Evolutionary conservation across 2,888 invertebrate genomes (phyloP).

Genomic region (Dascillus cervinus): DNA sequence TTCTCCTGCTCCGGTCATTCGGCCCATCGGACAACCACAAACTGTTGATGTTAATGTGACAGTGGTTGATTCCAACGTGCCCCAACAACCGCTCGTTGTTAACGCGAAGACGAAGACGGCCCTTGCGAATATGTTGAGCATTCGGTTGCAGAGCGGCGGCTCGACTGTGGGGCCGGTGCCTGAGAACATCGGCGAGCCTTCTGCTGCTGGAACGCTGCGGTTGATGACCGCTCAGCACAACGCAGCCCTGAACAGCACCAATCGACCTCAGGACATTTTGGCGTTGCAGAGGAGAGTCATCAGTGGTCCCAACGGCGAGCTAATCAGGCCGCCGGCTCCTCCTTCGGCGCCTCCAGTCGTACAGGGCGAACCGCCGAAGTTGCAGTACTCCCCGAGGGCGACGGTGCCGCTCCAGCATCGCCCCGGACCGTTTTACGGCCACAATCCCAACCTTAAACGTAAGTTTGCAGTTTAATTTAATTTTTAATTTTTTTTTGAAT

Average conservation of each 20-base stretch:
- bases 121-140: constrained; percentile 88
- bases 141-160: constrained; percentile 57
- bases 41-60: constrained; percentile 16
- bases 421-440: constrained; percentile 75
- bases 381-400: constrained; percentile 33
- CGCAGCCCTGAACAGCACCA: constrained; percentile 48
- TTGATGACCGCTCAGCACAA: constrained; percentile 81
- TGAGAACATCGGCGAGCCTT: constrained; percentile 43
- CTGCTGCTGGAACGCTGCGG: constrained; percentile 62
- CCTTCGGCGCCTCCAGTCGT: constrained; percentile 45
- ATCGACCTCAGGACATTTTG: constrained; percentile 46
- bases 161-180: constrained; percentile 37
- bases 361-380: constrained; percentile 31
- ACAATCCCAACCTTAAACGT: constrained; percentile 81
- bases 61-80: constrained; percentile 16
- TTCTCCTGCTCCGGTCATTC: constrained; percentile 7
- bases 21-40: constrained; percentile 15
- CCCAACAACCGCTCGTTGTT: constrained; percentile 52
- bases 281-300: constrained; percentile 45
- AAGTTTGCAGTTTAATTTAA: too few relatives aligned
- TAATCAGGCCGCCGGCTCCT: constrained; percentile 41
- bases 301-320: constrained; percentile 39
- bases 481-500: too few relatives aligned
- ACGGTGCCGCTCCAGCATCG: constrained; percentile 46
- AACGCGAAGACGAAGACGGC: constrained; percentile 92